These are phyloP conservation scores for Enteromius trimaculatus DNA, from an alignment of 2,797 vertebrate genomes.

Conservation along the genomic window DNA sequence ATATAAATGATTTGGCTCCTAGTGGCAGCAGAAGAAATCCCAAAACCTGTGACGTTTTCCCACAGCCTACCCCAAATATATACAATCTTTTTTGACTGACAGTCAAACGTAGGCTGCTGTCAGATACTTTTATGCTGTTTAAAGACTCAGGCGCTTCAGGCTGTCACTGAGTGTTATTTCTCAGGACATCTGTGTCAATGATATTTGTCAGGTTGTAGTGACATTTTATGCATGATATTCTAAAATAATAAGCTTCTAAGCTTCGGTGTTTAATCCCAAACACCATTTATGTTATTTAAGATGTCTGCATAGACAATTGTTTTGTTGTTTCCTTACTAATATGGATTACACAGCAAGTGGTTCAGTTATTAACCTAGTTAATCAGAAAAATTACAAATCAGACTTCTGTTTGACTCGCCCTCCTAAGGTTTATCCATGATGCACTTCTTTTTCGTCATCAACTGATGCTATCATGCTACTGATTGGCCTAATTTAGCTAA, in stretches of 20 bases:
- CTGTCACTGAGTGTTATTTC: conserved; percentile 18
- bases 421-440: background rate
- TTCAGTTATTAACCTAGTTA: conserved; percentile 11
- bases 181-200: background rate
- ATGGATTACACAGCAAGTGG: conserved; percentile 6
- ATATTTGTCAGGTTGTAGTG: background rate
- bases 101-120: conserved; percentile 1
- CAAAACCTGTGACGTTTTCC: background rate
- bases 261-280: conserved; percentile 4
- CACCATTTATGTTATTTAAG: background rate
- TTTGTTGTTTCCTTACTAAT: background rate
- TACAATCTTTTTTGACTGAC: background rate
- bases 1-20: background rate
- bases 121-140: conserved; percentile 1
- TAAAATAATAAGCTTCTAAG: background rate
- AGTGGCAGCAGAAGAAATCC: background rate
- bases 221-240: background rate
- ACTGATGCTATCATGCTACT: conserved; percentile 44
- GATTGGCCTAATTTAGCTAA: conserved; percentile 64
- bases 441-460: conserved; percentile 46
- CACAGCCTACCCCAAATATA: background rate
- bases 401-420: background rate
- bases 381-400: background rate
- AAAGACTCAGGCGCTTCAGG: background rate
- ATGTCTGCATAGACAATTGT: background rate